Evolutionary conservation across 2,888 invertebrate genomes (phyloP).

Genomic region (Pristionchus entomophagus): DNA sequence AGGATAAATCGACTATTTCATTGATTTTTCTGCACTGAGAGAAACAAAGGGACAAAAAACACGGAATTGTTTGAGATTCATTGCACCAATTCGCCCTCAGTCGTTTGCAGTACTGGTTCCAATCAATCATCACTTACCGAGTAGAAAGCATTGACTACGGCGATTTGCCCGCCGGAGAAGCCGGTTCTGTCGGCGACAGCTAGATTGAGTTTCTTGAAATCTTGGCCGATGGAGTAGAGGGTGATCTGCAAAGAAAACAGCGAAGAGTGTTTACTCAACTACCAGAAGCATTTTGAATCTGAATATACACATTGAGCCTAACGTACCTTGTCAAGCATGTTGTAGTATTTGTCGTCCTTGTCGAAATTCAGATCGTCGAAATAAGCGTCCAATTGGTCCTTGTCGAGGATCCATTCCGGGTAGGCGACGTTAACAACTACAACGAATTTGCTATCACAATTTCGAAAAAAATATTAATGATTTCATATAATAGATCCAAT

Average conservation of each 20-base stretch:
- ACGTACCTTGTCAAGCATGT: slow-evolving; percentile 53
- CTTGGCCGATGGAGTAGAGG: not conserved
- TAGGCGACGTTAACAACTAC: slow-evolving; percentile 63
- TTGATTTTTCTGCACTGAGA: too few relatives aligned
- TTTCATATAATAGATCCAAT: not conserved
- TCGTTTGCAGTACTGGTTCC: too few relatives aligned
- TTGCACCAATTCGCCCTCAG: not conserved
- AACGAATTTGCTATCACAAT: not conserved
- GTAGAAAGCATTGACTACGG: slow-evolving; percentile 26
- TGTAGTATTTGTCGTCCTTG: slow-evolving; percentile 61
- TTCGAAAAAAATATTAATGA: not conserved
- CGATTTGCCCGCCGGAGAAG: not conserved
- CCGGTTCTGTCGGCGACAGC: slow-evolving; percentile 40
- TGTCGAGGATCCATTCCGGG: slow-evolving; percentile 62
- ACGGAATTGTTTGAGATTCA: not conserved
- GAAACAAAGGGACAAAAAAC: too few relatives aligned
- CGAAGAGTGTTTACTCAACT: not conserved
- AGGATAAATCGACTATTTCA: not conserved
- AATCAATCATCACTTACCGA: slow-evolving; percentile 43
- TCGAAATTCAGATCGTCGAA: slow-evolving; percentile 52
- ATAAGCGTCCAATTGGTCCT: slow-evolving; percentile 53
- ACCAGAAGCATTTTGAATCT: not conserved
- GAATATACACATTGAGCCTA: not conserved
- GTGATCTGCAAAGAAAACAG: slow-evolving; percentile 43
- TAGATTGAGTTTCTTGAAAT: not conserved